phyloP scores from a whole-genome alignment of 1,140 invertebrate genomes.

The Cotesia vestalis region DNA sequence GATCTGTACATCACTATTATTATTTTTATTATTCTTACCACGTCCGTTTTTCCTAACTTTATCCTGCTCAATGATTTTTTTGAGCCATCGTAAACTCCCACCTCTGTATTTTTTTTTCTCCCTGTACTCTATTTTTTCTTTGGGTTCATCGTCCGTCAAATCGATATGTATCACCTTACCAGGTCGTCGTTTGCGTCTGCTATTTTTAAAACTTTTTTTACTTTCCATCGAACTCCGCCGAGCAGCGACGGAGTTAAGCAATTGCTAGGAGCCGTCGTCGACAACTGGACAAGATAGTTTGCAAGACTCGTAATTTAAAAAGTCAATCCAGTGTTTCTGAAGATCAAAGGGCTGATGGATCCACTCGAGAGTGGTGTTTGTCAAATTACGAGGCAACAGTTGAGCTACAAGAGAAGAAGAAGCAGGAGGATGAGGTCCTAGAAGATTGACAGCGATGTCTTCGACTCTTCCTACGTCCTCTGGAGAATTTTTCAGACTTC shows the following conservation, averaged over 20 bases:
- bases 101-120: conserved; percentile 38
- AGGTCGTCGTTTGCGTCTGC: conserved; percentile 36
- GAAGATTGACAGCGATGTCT: conserved; percentile 46
- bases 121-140: conserved; percentile 1
- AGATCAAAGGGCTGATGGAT: conserved; percentile 51
- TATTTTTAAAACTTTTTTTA: conserved; percentile 20
- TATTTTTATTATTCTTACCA: conserved; percentile 28
- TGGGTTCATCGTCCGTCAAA: conserved; percentile 50
- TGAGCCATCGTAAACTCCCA: conserved; percentile 45
- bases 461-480: conserved; percentile 50
- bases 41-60: conserved; percentile 17
- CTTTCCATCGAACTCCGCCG: neutral
- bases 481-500: conserved; percentile 46
- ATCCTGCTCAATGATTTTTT: conserved; percentile 32
- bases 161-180: conserved; percentile 51
- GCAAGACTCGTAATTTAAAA: conserved; percentile 48
- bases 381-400: conserved; percentile 44
- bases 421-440: conserved; percentile 49
- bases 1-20: conserved; percentile 34
- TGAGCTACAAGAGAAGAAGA: conserved; percentile 46
- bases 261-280: no score
- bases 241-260: no score
- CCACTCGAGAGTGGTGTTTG: conserved; percentile 49
- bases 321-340: conserved; percentile 45
- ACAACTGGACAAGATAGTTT: no score